Conservation (phyloP, 2,797 vertebrate species). For the Cyclopterus lumpus region DNA sequence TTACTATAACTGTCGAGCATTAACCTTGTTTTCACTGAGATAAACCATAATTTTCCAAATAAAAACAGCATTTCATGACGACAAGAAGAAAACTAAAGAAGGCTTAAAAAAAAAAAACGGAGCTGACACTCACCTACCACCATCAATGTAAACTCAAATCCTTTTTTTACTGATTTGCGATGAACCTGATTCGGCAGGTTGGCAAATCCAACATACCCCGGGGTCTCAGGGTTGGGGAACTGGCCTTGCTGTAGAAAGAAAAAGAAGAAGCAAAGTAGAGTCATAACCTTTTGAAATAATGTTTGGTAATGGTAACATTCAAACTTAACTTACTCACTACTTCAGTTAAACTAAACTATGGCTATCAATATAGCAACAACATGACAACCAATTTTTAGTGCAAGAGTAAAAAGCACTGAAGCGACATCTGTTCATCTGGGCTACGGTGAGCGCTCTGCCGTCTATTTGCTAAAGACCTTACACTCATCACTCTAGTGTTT, state of each 20-base stretch:
- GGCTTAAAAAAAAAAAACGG: background rate
- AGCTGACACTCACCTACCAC: conserved; percentile 92
- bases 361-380: background rate
- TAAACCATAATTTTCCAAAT: conserved; percentile 28
- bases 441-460: conserved; percentile 12
- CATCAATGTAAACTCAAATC: conserved; percentile 99
- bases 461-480: conserved; percentile 49
- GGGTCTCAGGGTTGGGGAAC: conserved; percentile 96
- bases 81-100: background rate
- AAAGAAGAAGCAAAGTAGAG: conserved; percentile 1
- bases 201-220: conserved; percentile 97
- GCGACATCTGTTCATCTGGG: conserved; percentile 36
- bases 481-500: conserved; percentile 49
- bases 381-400: conserved; percentile 18
- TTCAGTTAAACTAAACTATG: background rate
- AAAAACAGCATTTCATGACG: background rate
- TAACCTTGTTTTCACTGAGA: conserved; percentile 28
- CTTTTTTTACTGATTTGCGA: conserved; percentile 98
- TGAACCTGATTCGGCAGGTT: conserved; percentile 99
- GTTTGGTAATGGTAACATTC: background rate
- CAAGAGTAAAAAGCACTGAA: background rate
- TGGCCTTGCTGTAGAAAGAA: conserved; percentile 82
- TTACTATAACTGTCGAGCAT: background rate
- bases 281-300: background rate
- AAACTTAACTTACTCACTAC: background rate